Conservation (phyloP, 2,797 vertebrate genomes). For the Arctocebus calabarensis region DNA sequence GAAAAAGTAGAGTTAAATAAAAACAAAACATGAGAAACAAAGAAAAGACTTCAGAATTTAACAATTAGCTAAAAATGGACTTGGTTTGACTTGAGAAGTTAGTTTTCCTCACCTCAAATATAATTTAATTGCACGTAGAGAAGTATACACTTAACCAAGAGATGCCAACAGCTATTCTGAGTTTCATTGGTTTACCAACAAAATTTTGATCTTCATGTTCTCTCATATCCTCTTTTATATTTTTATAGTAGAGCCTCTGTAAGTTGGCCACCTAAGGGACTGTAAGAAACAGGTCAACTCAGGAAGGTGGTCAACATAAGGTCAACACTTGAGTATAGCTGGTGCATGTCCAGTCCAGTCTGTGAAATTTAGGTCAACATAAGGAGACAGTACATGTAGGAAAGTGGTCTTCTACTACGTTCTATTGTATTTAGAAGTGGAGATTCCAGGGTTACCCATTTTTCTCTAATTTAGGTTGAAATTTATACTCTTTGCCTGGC, state of each 20-base stretch:
- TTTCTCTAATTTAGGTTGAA: not conserved
- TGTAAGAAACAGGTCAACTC: no score
- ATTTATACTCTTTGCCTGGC: not conserved
- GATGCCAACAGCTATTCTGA: not conserved
- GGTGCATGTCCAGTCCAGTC: no score
- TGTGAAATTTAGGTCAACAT: no score
- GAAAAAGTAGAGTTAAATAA: conserved; percentile 8
- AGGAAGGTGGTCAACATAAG: no score
- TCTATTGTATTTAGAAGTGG: not conserved
- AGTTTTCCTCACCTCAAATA: not conserved
- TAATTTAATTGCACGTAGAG: not conserved
- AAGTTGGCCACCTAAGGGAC: no score
- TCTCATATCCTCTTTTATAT: not conserved
- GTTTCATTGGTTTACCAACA: not conserved
- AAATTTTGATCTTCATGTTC: not conserved
- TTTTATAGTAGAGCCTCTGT: not conserved
- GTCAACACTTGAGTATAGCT: no score
- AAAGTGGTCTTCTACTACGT: no score
- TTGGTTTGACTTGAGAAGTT: not conserved
- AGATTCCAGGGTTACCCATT: not conserved
- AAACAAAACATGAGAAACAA: not conserved
- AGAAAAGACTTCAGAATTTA: conserved; percentile 22
- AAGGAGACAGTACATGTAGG: no score
- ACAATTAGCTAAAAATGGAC: not conserved
- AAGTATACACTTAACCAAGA: not conserved